A percentile compares a stretch with the other conserved stretches of the same genome.
These are phyloP conservation scores for Steinernema feltiae DNA, from an alignment of 1,140 invertebrate species.

Conservation along the genomic window DNA sequence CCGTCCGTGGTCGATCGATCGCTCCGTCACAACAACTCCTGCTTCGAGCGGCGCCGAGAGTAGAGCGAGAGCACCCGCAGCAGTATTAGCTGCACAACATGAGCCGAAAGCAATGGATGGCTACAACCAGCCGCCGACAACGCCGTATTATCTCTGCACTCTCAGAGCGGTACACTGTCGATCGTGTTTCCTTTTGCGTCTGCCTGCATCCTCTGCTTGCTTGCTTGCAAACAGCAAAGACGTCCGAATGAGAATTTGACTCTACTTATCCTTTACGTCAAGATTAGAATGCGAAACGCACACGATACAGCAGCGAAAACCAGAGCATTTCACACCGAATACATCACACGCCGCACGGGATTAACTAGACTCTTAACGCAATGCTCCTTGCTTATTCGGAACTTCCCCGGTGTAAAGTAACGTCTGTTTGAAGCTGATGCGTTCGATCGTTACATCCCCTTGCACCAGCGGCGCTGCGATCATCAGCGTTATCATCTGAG, in stretches of 20 bases:
- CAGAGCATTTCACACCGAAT: too few species aligned
- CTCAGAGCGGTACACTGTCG: neutral
- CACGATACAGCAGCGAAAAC: too few species aligned
- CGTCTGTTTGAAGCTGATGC: neutral
- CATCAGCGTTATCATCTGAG: neutral
- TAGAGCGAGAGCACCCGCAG: neutral
- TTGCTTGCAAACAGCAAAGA: neutral
- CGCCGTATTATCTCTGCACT: neutral
- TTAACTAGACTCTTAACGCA: too few species aligned
- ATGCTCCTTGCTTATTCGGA: too few species aligned
- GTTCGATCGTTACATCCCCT: neutral
- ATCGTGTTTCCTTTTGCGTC: neutral
- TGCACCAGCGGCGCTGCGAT: neutral
- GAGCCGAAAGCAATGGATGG: neutral
- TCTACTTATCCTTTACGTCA: neutral
- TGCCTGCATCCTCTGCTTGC: neutral
- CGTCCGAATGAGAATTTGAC: neutral
- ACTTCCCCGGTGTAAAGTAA: neutral
- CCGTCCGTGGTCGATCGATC: slow-evolving; percentile 9
- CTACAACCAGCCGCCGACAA: neutral
- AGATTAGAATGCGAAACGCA: neutral
- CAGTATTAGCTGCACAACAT: slow-evolving; percentile 4
- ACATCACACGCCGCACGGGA: too few species aligned
- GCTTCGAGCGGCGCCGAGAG: neutral
- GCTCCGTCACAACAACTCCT: slow-evolving; percentile 5